Percentiles rank a stretch among this genome's conserved stretches.
Conservation (phyloP, 2,113 vertebrate species). For the Dunckerocampus dactyliophorus region DNA sequence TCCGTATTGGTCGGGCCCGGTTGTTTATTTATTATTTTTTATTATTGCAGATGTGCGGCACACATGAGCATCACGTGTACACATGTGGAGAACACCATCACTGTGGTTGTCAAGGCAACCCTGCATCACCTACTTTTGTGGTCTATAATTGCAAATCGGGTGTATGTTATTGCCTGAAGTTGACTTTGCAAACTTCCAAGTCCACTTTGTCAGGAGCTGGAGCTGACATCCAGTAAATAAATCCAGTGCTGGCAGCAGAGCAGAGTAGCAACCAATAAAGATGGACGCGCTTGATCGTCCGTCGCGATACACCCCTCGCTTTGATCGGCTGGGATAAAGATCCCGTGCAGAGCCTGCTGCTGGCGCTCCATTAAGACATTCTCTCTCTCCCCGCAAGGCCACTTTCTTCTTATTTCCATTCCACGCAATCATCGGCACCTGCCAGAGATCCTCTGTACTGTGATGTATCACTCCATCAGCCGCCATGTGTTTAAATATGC, state of each 20-base stretch:
- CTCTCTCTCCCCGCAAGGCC: not conserved
- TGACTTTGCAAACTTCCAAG: conserved; percentile 4
- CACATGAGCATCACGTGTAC: no score
- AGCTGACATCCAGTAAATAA: not conserved
- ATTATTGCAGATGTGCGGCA: no score
- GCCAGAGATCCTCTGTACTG: not conserved
- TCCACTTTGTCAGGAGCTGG: not conserved
- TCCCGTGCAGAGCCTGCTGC: not conserved
- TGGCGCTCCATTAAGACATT: conserved; percentile 3
- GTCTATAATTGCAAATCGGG: not conserved
- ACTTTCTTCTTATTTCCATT: conserved; percentile 3
- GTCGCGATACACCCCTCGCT: not conserved
- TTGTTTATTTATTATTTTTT: no score
- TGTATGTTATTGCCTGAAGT: not conserved
- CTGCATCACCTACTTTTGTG: no score
- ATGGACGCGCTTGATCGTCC: conserved; percentile 4
- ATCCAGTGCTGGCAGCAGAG: not conserved
- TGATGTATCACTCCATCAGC: not conserved
- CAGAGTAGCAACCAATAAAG: conserved; percentile 9
- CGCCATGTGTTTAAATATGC: not conserved
- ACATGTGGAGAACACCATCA: no score
- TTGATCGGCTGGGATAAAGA: conserved; percentile 2
- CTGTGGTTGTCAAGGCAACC: no score
- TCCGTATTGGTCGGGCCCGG: no score
- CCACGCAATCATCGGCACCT: not conserved